A percentile compares a stretch with the other conserved stretches of the same genome.
Evolutionary conservation across 2,888 invertebrate genomes (phyloP).

Genomic region (Elgonia sp.): DNA sequence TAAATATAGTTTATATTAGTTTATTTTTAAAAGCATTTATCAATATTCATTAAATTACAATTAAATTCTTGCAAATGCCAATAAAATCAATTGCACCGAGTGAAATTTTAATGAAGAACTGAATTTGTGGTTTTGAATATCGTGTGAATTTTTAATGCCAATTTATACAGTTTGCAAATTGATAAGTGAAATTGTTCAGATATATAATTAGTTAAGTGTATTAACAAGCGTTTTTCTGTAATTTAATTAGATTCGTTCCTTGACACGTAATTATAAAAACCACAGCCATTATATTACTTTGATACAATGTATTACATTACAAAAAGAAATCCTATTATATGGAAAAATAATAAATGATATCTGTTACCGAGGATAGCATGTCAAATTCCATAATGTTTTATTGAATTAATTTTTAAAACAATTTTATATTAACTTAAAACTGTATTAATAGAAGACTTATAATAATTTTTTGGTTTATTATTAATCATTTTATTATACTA

Average conservation of each 20-base stretch:
- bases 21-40: neutral
- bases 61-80: neutral
- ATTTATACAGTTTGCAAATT: neutral
- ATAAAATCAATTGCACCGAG: neutral
- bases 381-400: too few species aligned
- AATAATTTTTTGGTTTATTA: constrained; percentile 6
- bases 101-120: constrained; percentile 4
- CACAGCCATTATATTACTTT: too few species aligned
- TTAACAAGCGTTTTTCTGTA: neutral
- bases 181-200: neutral
- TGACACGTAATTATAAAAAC: neutral
- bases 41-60: neutral
- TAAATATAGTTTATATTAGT: neutral
- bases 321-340: too few species aligned
- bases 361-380: too few species aligned
- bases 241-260: neutral
- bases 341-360: too few species aligned
- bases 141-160: neutral
- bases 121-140: constrained; percentile 1
- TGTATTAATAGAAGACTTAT: neutral
- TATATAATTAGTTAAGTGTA: neutral
- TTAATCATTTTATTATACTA: neutral
- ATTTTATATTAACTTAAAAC: neutral
- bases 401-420: neutral
- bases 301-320: too few species aligned